Evolutionary conservation across 2,888 invertebrate genomes (phyloP).

Genomic region (Polydrusus tereticollis): DNA sequence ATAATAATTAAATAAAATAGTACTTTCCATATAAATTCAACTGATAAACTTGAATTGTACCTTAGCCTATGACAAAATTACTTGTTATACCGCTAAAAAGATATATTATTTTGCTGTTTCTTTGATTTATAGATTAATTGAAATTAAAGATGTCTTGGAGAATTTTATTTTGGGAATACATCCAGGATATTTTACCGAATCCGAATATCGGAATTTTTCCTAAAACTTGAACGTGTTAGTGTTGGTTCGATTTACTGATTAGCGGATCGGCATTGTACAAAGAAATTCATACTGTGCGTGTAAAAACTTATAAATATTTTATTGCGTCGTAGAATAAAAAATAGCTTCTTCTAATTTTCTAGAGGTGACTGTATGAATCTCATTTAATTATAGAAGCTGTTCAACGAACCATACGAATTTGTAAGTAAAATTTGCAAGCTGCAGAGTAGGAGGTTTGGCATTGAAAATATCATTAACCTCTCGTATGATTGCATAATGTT

Average conservation of each 20-base stretch:
- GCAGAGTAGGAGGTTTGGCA: conserved; percentile 50
- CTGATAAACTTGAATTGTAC: no score
- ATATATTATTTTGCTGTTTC: no score
- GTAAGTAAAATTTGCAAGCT: conserved; percentile 48
- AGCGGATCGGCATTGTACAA: neutral
- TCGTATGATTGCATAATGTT: conserved; percentile 58
- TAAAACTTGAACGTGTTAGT: no score
- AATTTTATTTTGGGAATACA: neutral
- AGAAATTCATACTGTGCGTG: conserved; percentile 24
- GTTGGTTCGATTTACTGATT: no score
- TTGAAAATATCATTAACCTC: conserved; percentile 50
- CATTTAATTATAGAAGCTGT: conserved; percentile 39
- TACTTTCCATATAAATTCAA: no score
- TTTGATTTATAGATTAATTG: no score
- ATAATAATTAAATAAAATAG: no score
- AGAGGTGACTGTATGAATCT: conserved; percentile 43
- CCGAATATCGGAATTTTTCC: no score
- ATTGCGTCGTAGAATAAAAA: conserved; percentile 37
- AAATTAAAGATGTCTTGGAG: neutral
- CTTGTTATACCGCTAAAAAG: no score
- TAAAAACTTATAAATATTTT: conserved; percentile 38
- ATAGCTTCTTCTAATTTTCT: conserved; percentile 25
- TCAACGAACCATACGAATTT: conserved; percentile 48
- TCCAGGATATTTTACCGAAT: no score
- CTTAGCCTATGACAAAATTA: no score